Evolutionary conservation across 1,140 invertebrate species (phyloP).

Genomic region (Aphelenchoides besseyi): DNA sequence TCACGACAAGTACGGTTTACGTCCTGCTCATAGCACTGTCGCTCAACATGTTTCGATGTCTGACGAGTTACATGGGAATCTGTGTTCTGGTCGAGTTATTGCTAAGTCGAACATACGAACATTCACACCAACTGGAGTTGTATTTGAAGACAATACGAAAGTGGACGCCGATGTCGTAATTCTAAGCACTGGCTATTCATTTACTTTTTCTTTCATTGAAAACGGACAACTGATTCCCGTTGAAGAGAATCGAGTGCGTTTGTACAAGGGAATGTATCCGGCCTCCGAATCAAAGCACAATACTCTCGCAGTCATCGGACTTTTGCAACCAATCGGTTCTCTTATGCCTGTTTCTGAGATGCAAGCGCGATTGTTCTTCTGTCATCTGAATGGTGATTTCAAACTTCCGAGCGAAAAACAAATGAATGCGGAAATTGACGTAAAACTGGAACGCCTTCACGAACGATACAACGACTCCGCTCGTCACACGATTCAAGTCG

Average conservation of each 20-base stretch:
- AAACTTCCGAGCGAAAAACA: conserved; percentile 33
- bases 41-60: conserved; percentile 15
- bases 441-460: conserved; percentile 1
- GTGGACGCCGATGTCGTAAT: conserved; percentile 59
- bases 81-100: conserved; percentile 64
- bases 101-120: conserved; percentile 60
- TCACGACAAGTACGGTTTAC: conserved; percentile 61
- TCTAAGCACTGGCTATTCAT: conserved; percentile 33
- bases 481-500: conserved; percentile 37
- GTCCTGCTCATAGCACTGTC: not conserved
- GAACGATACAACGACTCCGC: conserved; percentile 23
- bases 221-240: conserved; percentile 38
- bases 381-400: conserved; percentile 30
- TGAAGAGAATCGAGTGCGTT: conserved; percentile 61
- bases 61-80: conserved; percentile 28
- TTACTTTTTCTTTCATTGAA: conserved; percentile 32
- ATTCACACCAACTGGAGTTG: conserved; percentile 62
- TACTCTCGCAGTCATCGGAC: conserved; percentile 66
- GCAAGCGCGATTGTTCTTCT: conserved; percentile 65
- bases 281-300: conserved; percentile 61
- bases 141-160: conserved; percentile 63
- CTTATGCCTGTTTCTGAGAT: conserved; percentile 67
- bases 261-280: conserved; percentile 66
- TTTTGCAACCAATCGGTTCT: conserved; percentile 65
- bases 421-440: conserved; percentile 43